These are phyloP conservation scores for Chauna torquata DNA, from an alignment of 2,113 vertebrate species.

Conservation along the genomic window DNA sequence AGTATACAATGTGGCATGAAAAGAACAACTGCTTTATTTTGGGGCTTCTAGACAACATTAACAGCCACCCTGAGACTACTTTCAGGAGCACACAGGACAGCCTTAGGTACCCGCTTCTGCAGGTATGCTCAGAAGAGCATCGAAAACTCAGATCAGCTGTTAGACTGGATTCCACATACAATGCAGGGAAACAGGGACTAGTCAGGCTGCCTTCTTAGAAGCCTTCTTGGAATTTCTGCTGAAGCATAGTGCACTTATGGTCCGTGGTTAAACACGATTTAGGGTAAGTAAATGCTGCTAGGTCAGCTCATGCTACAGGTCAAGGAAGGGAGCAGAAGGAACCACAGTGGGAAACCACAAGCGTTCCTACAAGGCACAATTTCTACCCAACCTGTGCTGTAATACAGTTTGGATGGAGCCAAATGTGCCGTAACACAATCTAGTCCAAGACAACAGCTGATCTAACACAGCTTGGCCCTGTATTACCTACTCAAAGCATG, in stretches of 20 bases:
- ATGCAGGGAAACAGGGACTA: not conserved
- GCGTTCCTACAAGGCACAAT: accelerated
- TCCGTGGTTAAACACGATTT: not conserved
- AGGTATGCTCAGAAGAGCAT: not conserved
- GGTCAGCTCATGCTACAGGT: not conserved
- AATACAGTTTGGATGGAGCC: not conserved
- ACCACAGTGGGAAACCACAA: not conserved
- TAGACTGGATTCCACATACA: not conserved
- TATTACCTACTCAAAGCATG: not conserved
- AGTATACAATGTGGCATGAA: not conserved
- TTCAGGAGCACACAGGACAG: not conserved
- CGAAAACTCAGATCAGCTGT: not conserved
- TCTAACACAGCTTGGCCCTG: not conserved
- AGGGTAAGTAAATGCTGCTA: not conserved
- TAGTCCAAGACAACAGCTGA: not conserved
- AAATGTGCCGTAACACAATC: not conserved
- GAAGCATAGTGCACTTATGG: not conserved
- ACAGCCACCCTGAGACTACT: not conserved
- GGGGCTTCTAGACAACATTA: not conserved
- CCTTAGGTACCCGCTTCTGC: not conserved
- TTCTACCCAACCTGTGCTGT: not conserved
- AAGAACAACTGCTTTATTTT: not conserved
- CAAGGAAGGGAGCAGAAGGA: not conserved
- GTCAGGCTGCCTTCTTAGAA: not conserved
- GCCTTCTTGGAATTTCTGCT: not conserved